These are phyloP conservation scores for Drosophila bipectinata DNA, from an alignment of 1,140 invertebrate species.

Conservation along the genomic window DNA sequence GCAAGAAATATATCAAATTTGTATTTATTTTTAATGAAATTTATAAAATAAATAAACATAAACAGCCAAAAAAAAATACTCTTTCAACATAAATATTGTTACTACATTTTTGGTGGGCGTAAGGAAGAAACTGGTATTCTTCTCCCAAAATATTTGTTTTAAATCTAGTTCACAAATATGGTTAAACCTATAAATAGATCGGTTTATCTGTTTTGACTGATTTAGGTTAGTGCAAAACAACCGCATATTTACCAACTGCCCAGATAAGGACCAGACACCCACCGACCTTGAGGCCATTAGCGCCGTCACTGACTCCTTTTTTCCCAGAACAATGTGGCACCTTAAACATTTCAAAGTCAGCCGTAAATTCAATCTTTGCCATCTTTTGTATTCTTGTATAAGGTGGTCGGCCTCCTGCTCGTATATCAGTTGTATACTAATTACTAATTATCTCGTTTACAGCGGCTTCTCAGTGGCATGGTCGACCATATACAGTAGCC, in stretches of 20 bases:
- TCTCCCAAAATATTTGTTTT: conserved; percentile 32
- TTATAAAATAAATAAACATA: no score
- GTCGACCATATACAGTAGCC: conserved; percentile 14
- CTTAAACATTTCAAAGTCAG: conserved; percentile 40
- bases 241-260: conserved; percentile 38
- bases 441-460: conserved; percentile 31
- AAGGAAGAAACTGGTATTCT: neutral
- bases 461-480: conserved; percentile 1
- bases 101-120: no score
- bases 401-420: conserved; percentile 9
- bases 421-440: conserved; percentile 25
- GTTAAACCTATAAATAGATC: conserved; percentile 32
- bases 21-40: no score
- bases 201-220: conserved; percentile 19
- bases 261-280: conserved; percentile 29
- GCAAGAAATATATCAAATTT: no score
- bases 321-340: conserved; percentile 22
- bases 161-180: conserved; percentile 48
- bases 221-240: conserved; percentile 28
- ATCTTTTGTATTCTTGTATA: conserved; percentile 6
- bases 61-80: no score
- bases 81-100: no score
- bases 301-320: conserved; percentile 20
- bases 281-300: conserved; percentile 28
- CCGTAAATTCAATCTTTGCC: conserved; percentile 5